These are phyloP conservation scores for Okamejei kenojei DNA, from an alignment of 2,797 vertebrate genomes.

Conservation along the genomic window DNA sequence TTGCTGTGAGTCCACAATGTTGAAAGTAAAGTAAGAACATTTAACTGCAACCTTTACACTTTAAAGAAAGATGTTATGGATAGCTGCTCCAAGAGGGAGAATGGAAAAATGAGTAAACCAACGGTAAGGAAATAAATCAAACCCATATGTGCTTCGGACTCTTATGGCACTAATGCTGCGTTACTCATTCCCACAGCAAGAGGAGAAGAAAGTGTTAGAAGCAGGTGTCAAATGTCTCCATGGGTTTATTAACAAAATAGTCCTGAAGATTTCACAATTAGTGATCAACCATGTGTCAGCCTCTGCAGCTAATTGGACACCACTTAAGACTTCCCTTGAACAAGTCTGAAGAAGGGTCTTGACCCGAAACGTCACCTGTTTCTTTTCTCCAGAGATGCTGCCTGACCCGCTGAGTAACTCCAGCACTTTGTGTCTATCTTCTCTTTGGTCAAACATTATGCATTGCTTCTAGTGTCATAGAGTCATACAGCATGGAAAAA, in stretches of 20 bases:
- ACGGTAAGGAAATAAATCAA: not conserved
- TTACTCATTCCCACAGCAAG: not conserved
- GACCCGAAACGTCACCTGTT: too few relatives aligned
- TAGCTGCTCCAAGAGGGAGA: not conserved
- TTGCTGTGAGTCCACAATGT: not conserved
- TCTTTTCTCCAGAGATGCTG: too few relatives aligned
- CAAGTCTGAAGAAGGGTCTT: too few relatives aligned
- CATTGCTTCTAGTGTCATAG: too few relatives aligned
- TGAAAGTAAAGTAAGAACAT: not conserved
- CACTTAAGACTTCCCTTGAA: not conserved
- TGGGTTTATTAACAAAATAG: not conserved
- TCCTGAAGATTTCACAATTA: not conserved
- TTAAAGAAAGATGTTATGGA: not conserved
- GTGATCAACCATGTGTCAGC: not conserved
- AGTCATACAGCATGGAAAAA: too few relatives aligned
- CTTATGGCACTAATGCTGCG: not conserved
- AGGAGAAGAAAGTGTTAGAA: not conserved
- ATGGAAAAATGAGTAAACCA: not conserved
- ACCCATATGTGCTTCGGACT: not conserved
- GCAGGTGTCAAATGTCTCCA: conserved; percentile 16
- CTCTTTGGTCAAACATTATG: too few relatives aligned
- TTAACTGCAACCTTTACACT: not conserved
- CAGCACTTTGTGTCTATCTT: too few relatives aligned
- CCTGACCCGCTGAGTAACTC: too few relatives aligned
- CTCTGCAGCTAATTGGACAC: not conserved